Conservation (phyloP, 2,888 invertebrate genomes). For the Chymomyza amoena region DNA sequence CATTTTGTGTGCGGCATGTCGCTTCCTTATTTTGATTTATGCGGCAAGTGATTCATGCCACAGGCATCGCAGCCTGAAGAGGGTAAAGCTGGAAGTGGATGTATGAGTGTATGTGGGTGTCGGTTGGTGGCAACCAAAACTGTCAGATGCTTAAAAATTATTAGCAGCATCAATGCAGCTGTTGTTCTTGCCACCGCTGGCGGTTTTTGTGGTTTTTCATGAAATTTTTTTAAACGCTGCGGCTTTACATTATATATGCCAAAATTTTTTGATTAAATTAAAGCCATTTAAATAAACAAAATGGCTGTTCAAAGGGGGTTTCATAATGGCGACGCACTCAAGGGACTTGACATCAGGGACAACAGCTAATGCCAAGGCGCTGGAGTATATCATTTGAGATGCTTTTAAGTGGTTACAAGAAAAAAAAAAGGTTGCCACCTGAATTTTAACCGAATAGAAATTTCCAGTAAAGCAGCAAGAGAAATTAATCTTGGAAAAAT, state of each 20-base stretch:
- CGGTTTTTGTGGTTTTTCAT: conserved; percentile 42
- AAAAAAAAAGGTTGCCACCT: neutral
- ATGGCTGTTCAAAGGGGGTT: neutral
- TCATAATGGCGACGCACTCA: neutral
- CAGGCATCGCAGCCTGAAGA: conserved; percentile 16
- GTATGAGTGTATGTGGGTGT: neutral
- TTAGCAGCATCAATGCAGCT: conserved; percentile 48
- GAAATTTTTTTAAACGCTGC: neutral
- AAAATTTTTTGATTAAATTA: neutral
- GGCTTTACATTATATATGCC: neutral
- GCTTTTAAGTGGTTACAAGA: neutral
- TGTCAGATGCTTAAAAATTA: conserved; percentile 31
- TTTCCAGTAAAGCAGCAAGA: neutral
- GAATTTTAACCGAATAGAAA: too few relatives aligned
- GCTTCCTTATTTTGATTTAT: conserved; percentile 54
- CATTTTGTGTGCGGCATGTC: conserved; percentile 19
- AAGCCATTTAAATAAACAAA: conserved; percentile 2
- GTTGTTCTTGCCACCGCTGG: conserved; percentile 34
- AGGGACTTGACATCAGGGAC: neutral
- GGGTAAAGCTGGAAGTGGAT: too few relatives aligned
- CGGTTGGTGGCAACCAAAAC: neutral
- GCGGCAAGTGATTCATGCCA: conserved; percentile 47
- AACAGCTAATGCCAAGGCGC: neutral
- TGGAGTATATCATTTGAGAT: neutral
- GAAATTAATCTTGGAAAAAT: too few relatives aligned